Conservation (phyloP, 2,888 invertebrate species). For the Eristalis arbustorum region DNA sequence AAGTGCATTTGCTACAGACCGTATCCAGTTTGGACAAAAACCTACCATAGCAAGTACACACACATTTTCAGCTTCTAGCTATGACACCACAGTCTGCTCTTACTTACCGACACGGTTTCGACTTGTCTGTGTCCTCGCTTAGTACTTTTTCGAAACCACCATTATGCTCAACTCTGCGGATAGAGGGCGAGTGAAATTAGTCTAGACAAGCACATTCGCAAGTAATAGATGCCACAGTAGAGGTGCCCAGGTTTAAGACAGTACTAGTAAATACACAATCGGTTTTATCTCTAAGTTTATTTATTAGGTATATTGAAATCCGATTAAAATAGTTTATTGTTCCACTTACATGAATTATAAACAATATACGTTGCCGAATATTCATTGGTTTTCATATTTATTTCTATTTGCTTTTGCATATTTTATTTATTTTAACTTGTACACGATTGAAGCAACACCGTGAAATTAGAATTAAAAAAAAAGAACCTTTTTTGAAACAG, state of each 20-base stretch:
- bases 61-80: too few species aligned
- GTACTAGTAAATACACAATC: background rate
- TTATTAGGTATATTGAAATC: conserved; percentile 33
- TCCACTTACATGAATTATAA: conserved; percentile 64
- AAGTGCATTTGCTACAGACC: too few species aligned
- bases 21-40: too few species aligned
- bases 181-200: too few species aligned
- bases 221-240: too few species aligned
- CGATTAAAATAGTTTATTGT: conserved; percentile 53
- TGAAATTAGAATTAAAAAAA: background rate
- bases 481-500: background rate
- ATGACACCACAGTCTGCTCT: too few species aligned
- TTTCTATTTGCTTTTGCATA: conserved; percentile 13
- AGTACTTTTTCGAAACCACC: too few species aligned
- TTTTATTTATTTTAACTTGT: conserved; percentile 1
- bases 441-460: conserved; percentile 23
- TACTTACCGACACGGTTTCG: too few species aligned
- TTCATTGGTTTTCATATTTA: conserved; percentile 26
- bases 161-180: too few species aligned
- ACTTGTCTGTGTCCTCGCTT: too few species aligned
- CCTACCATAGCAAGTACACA: too few species aligned
- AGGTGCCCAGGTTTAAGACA: background rate
- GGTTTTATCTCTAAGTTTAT: background rate
- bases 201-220: too few species aligned
- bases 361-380: conserved; percentile 42